phyloP scores from a whole-genome alignment of 2,113 vertebrate species.

The Cichladusa arquata region DNA sequence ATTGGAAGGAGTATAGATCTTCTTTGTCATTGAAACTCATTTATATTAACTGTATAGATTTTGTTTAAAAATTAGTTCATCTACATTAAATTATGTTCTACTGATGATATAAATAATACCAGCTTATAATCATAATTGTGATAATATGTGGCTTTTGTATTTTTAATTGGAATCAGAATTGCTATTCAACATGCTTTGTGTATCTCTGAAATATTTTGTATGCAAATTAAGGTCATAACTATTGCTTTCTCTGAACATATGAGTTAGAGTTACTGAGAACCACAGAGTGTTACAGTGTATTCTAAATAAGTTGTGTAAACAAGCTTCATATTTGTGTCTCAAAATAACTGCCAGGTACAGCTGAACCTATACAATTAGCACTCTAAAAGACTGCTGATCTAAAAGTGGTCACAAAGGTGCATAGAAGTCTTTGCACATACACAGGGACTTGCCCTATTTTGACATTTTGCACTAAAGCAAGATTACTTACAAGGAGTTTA shows the following conservation, averaged over 20 bases:
- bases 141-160: background rate
- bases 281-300: background rate
- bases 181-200: background rate
- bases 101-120: background rate
- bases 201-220: background rate
- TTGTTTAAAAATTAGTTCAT: background rate
- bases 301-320: background rate
- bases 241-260: background rate
- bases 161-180: conserved; percentile 3
- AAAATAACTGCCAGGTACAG: background rate
- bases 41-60: background rate
- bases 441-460: background rate
- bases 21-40: background rate
- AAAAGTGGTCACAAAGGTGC: background rate
- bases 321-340: background rate
- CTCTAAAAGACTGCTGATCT: background rate
- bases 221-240: background rate
- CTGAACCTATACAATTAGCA: background rate
- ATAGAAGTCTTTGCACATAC: background rate
- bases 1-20: background rate
- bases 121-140: background rate
- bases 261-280: background rate
- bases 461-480: background rate
- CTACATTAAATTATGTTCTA: background rate
- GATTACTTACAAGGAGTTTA: background rate